Percentiles rank a stretch among this genome's conserved stretches.
These are phyloP conservation scores for Itoplectis maculator DNA, from an alignment of 2,888 invertebrate species.

Conservation along the genomic window DNA sequence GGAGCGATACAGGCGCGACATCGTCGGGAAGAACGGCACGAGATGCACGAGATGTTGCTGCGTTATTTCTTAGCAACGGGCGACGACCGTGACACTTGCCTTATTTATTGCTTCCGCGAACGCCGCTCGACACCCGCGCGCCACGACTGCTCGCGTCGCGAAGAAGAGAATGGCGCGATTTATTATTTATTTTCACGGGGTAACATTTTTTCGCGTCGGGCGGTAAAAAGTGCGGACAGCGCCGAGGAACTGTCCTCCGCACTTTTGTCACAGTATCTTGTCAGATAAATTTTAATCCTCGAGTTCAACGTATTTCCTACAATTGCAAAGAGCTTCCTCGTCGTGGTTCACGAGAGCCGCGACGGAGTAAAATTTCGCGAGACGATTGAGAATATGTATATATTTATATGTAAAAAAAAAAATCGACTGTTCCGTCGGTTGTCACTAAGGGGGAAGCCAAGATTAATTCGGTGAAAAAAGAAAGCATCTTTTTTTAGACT, in stretches of 20 bases:
- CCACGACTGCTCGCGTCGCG: neutral
- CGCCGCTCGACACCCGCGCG: too few relatives aligned
- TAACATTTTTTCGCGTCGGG: neutral
- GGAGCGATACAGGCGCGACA: constrained; percentile 76
- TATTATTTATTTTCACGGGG: constrained; percentile 29
- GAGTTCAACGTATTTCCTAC: constrained; percentile 54
- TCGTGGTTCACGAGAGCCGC: constrained; percentile 20
- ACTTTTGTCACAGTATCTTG: constrained; percentile 56
- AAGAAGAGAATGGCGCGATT: neutral
- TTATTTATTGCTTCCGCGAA: constrained; percentile 41
- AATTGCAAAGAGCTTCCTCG: constrained; percentile 48
- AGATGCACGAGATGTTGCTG: constrained; percentile 80
- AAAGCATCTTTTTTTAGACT: too few relatives aligned
- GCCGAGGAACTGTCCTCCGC: constrained; percentile 23
- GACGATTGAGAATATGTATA: constrained; percentile 35
- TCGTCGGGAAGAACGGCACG: constrained; percentile 73
- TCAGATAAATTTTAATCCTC: constrained; percentile 23
- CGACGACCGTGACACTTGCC: neutral
- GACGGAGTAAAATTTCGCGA: neutral
- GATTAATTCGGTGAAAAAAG: too few relatives aligned
- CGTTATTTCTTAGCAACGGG: constrained; percentile 72
- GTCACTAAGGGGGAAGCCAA: too few relatives aligned
- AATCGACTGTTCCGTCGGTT: constrained; percentile 11
- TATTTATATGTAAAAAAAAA: constrained; percentile 11
- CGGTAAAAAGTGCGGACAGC: constrained; percentile 10